These are phyloP conservation scores for Pemphredon lugubris DNA, from an alignment of 2,888 invertebrate genomes.

Conservation along the genomic window DNA sequence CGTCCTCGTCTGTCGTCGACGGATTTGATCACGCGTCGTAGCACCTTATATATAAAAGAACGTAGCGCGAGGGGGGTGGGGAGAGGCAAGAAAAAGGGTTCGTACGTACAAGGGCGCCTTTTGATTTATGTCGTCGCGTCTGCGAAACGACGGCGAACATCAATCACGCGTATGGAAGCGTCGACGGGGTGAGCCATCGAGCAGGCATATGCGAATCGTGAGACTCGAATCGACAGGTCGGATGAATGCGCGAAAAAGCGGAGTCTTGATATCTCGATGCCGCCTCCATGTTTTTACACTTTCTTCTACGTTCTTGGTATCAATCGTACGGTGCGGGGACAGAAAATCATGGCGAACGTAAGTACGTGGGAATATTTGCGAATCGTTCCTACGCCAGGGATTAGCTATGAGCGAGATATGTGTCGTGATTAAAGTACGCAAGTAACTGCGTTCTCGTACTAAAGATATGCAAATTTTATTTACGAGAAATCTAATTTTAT, in stretches of 20 bases:
- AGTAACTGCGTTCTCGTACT: no score
- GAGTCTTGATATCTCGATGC: constrained; percentile 19
- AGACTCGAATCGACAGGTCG: constrained; percentile 49
- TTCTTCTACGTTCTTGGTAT: background rate
- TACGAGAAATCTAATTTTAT: no score
- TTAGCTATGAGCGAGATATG: no score
- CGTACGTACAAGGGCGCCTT: constrained; percentile 49
- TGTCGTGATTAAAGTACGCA: no score
- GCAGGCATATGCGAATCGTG: constrained; percentile 44
- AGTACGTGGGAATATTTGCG: no score
- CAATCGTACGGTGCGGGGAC: background rate
- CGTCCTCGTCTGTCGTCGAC: constrained; percentile 64
- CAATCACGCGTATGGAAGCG: constrained; percentile 66
- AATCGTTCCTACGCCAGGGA: no score
- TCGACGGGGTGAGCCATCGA: constrained; percentile 37
- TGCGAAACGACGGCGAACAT: constrained; percentile 68
- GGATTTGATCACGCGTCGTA: constrained; percentile 59
- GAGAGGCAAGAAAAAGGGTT: constrained; percentile 53
- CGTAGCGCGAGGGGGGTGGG: background rate
- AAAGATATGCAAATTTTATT: no score
- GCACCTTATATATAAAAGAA: constrained; percentile 16
- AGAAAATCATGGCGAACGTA: background rate
- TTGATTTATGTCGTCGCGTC: constrained; percentile 73
- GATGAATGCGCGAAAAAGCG: constrained; percentile 47
- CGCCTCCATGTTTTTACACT: background rate